Conservation (phyloP, 1,140 invertebrate genomes). For the Hylaeus anthracinus region DNA sequence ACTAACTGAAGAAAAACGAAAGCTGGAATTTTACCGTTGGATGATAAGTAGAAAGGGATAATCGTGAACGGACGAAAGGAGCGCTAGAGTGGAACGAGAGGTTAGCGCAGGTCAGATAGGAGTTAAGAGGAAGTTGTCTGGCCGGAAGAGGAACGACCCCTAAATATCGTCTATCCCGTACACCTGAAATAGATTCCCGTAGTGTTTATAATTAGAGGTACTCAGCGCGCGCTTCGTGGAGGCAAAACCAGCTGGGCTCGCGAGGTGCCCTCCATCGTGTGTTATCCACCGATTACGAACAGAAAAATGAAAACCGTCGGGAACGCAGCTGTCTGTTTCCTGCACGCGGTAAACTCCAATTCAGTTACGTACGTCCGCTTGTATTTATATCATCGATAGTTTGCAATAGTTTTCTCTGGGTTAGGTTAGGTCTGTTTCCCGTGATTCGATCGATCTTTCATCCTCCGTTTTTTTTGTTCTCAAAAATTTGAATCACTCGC, state of each 20-base stretch:
- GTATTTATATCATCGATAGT: conserved; percentile 39
- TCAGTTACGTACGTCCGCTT: neutral
- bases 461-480: no score
- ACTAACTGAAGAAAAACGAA: no score
- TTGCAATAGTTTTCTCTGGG: no score
- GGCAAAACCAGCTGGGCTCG: neutral
- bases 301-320: neutral
- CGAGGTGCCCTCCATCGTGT: neutral
- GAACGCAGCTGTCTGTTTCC: neutral
- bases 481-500: no score
- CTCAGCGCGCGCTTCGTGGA: neutral
- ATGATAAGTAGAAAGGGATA: no score
- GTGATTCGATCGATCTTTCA: no score
- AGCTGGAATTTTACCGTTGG: no score
- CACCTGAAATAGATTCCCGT: neutral
- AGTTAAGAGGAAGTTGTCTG: neutral
- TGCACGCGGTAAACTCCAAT: conserved; percentile 10
- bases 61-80: no score
- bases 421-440: no score
- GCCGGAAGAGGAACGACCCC: neutral
- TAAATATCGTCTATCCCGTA: neutral
- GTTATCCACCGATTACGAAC: conserved; percentile 25
- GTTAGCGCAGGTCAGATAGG: neutral
- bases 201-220: conserved; percentile 20
- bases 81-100: no score